Evolutionary conservation across 2,797 vertebrate genomes (phyloP), one percentile per base, ranked within the genome.

Genomic region (Peromyscus eremicus): DNA sequence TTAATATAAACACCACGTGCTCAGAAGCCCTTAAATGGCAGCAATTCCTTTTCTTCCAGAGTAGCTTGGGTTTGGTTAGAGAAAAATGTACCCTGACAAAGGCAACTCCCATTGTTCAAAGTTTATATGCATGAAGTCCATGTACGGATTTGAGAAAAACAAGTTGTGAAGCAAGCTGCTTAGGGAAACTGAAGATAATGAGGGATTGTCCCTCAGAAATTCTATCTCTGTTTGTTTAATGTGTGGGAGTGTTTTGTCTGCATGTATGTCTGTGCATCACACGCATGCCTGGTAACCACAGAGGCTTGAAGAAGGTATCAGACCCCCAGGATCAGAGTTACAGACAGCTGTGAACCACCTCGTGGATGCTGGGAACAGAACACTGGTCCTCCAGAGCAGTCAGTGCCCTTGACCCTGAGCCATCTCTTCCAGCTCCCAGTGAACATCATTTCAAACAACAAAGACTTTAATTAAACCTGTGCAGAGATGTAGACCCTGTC

Each of bases 131-230:
- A 27, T 32, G 46, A 27, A 9, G 17, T 82, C 23, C 13, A 25
- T 19, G 37, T 14, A 46, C 25, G 43, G 57, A 70, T 76, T 84
- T 76, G 85, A 81, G 66, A 82, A 94, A 95, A 83, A 49, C 49
- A 55, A 16, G 16, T 37, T n/a, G 10, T 57, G 52, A 92, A 84
- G 37, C 40, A 49, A 93, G 75, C 89, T 82, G 71, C 46, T 91
- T 60, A 49, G 46, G n/a, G n/a, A 73, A 49, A 27, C 27, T 32
- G 37, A 76, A 82, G 25, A 16, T 27, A 82, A 71, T 71, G 19
- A 87, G 17, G 46, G 57, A 88, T 46, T 34, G 60, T 55, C 32
- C 16, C 62, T 90, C 71, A n/a, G 8, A 52, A 68, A 25, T n/a
- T 52, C 32, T 32, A 5, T 64, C 23, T 62, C 0, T 49, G 25